A percentile compares a stretch with the other conserved stretches of the same genome.
These are phyloP conservation scores for Drosophila melanosoma DNA, from an alignment of 2,888 invertebrate species.

Conservation along the genomic window DNA sequence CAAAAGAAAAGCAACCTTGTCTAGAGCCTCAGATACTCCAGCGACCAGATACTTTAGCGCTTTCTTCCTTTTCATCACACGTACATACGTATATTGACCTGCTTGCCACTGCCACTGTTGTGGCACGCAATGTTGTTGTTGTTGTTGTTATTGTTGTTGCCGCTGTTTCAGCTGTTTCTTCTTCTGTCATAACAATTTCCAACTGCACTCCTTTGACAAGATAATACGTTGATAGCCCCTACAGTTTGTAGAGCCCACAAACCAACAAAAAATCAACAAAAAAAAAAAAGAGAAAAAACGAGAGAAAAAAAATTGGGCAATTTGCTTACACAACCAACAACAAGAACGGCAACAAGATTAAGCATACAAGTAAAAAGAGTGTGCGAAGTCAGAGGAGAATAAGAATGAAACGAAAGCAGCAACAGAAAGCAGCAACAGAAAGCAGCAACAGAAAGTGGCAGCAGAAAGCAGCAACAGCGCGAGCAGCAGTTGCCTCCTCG, in stretches of 20 bases:
- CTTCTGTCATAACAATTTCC: conserved; percentile 71
- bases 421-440: conserved; percentile 18
- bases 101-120: background rate
- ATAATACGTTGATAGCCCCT: conserved; percentile 76
- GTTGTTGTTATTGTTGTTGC: conserved; percentile 46
- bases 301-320: conserved; percentile 71
- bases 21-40: conserved; percentile 49
- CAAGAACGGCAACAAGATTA: conserved; percentile 42
- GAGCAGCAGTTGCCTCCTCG: background rate
- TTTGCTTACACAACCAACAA: conserved; percentile 71
- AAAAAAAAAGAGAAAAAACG: conserved; percentile 19
- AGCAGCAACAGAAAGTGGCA: conserved; percentile 24
- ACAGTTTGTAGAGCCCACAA: conserved; percentile 25
- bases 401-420: conserved; percentile 8
- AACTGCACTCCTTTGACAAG: conserved; percentile 76
- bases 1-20: conserved; percentile 31
- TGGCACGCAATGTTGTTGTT: background rate
- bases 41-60: conserved; percentile 57
- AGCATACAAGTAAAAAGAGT: conserved; percentile 22
- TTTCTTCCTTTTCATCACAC: conserved; percentile 23
- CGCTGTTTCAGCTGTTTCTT: conserved; percentile 62
- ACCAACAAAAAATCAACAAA: conserved; percentile 24
- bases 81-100: conserved; percentile 6
- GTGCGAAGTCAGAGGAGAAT: background rate
- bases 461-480: background rate